Conservation (phyloP, 2,797 vertebrate species). For the Podarcis siculus region DNA sequence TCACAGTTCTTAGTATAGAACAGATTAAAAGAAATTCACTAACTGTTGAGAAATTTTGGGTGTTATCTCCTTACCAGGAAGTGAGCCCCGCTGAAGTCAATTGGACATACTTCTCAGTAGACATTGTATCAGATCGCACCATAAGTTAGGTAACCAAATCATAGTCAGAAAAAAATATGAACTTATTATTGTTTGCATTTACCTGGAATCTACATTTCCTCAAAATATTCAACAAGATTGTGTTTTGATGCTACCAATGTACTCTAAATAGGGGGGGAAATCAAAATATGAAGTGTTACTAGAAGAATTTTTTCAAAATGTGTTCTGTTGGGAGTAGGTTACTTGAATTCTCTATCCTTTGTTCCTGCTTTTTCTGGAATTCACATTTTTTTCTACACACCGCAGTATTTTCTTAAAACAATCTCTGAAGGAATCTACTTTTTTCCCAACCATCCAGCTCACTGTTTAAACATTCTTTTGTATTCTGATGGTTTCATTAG, state of each 20-base stretch:
- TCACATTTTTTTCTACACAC: slow-evolving; percentile 27
- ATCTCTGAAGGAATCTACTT: neutral
- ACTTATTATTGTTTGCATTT: neutral
- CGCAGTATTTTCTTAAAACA: neutral
- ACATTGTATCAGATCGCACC: too few relatives aligned
- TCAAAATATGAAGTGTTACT: neutral
- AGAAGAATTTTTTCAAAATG: neutral
- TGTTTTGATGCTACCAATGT: neutral
- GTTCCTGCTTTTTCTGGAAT: neutral
- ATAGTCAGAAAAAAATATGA: neutral
- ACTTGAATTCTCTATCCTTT: neutral
- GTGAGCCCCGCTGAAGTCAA: too few relatives aligned
- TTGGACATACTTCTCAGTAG: too few relatives aligned
- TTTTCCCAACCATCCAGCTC: neutral
- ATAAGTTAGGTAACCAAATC: neutral
- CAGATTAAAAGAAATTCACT: neutral
- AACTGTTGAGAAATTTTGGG: neutral
- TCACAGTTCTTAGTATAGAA: neutral
- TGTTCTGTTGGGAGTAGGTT: neutral
- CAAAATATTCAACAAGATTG: neutral
- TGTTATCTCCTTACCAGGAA: neutral
- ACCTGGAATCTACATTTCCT: neutral
- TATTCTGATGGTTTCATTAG: slow-evolving; percentile 20
- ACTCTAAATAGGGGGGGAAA: neutral
- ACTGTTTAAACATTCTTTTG: neutral